Evolutionary conservation across 1,140 invertebrate genomes (phyloP).

Genomic region (Heliconius congener): DNA sequence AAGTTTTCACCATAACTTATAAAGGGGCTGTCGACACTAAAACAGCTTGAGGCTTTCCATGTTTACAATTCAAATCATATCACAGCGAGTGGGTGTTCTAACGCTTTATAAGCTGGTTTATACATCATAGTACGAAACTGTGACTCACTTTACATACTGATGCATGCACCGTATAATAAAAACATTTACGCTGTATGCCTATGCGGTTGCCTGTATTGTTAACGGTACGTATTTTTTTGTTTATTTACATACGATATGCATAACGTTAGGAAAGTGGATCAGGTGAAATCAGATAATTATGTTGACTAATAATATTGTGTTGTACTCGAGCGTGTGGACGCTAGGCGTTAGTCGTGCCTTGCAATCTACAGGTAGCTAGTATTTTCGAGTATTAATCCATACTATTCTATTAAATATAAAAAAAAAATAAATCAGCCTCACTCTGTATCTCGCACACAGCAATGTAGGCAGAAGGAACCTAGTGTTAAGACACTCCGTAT

Average conservation of each 20-base stretch:
- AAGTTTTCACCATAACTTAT: neutral
- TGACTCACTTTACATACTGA: conserved; percentile 37
- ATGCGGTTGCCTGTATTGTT: conserved; percentile 19
- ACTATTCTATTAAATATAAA: too few relatives aligned
- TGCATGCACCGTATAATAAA: conserved; percentile 22
- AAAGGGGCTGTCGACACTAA: neutral
- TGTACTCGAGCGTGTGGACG: neutral
- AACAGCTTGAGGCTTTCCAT: neutral
- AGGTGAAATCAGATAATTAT: conserved; percentile 5
- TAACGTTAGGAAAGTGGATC: neutral
- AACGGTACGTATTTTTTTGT: conserved; percentile 18
- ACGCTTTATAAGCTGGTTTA: conserved; percentile 21
- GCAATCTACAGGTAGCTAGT: too few relatives aligned
- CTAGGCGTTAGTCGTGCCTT: too few relatives aligned
- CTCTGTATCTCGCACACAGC: too few relatives aligned
- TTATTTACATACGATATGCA: conserved; percentile 18
- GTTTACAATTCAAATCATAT: neutral
- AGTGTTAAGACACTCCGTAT: too few relatives aligned
- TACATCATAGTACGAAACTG: conserved; percentile 24
- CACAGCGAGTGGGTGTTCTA: conserved; percentile 25
- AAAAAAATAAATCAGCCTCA: too few relatives aligned
- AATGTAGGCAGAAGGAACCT: too few relatives aligned
- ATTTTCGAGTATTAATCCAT: too few relatives aligned
- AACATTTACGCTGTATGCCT: conserved; percentile 24
- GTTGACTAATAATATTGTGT: neutral